Percentiles rank a stretch among this genome's conserved stretches.
These are phyloP conservation scores for Lagodon rhomboides DNA, from an alignment of 2,797 vertebrate genomes.

Conservation along the genomic window DNA sequence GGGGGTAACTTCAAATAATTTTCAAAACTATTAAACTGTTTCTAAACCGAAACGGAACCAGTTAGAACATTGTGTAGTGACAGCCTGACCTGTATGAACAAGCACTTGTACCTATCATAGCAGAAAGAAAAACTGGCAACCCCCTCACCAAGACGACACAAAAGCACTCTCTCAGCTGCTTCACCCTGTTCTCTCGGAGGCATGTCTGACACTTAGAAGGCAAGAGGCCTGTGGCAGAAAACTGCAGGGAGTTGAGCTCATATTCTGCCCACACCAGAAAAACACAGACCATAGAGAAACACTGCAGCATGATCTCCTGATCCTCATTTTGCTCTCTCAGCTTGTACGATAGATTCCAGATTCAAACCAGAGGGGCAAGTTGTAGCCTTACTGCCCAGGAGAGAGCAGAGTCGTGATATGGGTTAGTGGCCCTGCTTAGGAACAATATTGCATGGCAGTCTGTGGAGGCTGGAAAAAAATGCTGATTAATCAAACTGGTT, in stretches of 20 bases:
- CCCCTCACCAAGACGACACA: neutral
- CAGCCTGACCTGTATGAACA: neutral
- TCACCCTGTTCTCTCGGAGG: conserved; percentile 7
- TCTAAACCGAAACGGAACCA: neutral
- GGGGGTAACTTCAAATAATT: no score
- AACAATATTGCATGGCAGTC: neutral
- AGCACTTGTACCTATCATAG: neutral
- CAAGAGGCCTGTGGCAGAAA: neutral
- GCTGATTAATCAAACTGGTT: conserved; percentile 6
- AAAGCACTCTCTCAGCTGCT: neutral
- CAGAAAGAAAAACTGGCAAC: neutral
- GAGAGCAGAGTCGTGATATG: neutral
- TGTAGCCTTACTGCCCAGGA: neutral
- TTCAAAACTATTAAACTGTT: neutral
- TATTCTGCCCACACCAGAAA: neutral
- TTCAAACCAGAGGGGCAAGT: neutral
- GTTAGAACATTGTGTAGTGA: neutral
- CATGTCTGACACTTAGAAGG: neutral
- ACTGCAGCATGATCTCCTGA: neutral
- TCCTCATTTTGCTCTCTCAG: conserved; percentile 1
- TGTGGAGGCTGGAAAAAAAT: neutral
- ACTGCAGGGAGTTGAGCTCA: conserved; percentile 4
- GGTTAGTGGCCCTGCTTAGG: conserved; percentile 14
- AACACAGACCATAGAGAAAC: neutral
- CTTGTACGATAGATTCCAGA: neutral